Conservation (phyloP, 2,113 vertebrate genomes). For the Vicugna pacos region DNA sequence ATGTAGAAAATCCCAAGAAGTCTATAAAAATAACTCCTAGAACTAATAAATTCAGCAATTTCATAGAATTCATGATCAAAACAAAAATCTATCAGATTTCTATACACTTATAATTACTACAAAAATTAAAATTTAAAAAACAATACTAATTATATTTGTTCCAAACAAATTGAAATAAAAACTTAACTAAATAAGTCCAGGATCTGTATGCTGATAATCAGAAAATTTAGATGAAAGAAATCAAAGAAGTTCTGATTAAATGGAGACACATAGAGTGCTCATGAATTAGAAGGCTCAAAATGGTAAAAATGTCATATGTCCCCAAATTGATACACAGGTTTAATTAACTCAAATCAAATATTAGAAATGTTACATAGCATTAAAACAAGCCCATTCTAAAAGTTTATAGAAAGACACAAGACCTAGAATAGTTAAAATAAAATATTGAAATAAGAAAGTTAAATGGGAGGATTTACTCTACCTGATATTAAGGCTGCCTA, state of each 20-base stretch:
- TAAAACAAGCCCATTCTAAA: background rate
- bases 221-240: background rate
- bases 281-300: background rate
- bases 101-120: background rate
- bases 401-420: background rate
- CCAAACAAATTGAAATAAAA: background rate
- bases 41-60: background rate
- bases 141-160: background rate
- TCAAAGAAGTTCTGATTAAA: no score
- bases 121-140: background rate
- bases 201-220: background rate
- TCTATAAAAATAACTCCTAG: background rate
- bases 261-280: no score
- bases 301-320: background rate
- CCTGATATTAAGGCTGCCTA: background rate
- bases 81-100: background rate
- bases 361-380: background rate
- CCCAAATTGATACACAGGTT: background rate
- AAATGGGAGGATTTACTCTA: background rate
- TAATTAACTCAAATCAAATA: background rate
- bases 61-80: background rate
- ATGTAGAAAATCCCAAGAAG: background rate
- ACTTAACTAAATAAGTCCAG: background rate
- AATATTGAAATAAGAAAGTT: background rate
- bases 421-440: background rate